Evolutionary conservation across 2,888 invertebrate species (phyloP).

Genomic region (Fragum sueziense): DNA sequence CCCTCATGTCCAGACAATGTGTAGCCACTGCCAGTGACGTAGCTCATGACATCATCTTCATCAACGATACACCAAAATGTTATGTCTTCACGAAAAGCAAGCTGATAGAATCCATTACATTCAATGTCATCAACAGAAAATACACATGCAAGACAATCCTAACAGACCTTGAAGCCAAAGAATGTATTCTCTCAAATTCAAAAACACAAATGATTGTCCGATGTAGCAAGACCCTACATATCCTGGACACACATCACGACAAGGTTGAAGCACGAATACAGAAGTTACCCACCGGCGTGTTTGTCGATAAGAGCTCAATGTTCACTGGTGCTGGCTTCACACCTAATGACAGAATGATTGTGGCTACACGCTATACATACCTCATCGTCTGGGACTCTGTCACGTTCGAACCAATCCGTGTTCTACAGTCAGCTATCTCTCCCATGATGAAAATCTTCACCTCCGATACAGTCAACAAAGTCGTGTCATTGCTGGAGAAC

Average conservation of each 20-base stretch:
- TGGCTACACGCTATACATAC: slow-evolving; percentile 75
- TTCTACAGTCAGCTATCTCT: slow-evolving; percentile 71
- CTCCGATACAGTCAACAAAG: slow-evolving; percentile 71
- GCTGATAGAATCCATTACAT: slow-evolving; percentile 65
- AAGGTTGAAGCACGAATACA: slow-evolving; percentile 63
- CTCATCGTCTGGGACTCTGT: slow-evolving; percentile 74
- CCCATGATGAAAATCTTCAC: slow-evolving; percentile 74
- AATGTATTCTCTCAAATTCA: slow-evolving; percentile 66
- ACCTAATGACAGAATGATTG: slow-evolving; percentile 69
- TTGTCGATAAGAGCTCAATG: slow-evolving; percentile 70
- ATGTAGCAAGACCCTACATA: slow-evolving; percentile 68
- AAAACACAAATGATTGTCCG: slow-evolving; percentile 69
- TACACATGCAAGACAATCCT: slow-evolving; percentile 64
- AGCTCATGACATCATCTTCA: slow-evolving; percentile 69
- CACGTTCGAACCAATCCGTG: slow-evolving; percentile 70
- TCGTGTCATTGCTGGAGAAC: slow-evolving; percentile 72
- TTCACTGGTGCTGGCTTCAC: slow-evolving; percentile 77
- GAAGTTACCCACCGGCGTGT: slow-evolving; percentile 71
- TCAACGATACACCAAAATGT: slow-evolving; percentile 64
- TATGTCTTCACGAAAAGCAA: slow-evolving; percentile 70
- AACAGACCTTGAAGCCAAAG: slow-evolving; percentile 69
- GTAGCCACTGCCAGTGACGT: slow-evolving; percentile 69
- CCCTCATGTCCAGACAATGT: slow-evolving; percentile 72
- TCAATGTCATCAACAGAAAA: slow-evolving; percentile 68
- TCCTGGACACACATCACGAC: slow-evolving; percentile 67